These are phyloP conservation scores for Lasioglossum morio DNA, from an alignment of 2,888 invertebrate genomes.

Conservation along the genomic window DNA sequence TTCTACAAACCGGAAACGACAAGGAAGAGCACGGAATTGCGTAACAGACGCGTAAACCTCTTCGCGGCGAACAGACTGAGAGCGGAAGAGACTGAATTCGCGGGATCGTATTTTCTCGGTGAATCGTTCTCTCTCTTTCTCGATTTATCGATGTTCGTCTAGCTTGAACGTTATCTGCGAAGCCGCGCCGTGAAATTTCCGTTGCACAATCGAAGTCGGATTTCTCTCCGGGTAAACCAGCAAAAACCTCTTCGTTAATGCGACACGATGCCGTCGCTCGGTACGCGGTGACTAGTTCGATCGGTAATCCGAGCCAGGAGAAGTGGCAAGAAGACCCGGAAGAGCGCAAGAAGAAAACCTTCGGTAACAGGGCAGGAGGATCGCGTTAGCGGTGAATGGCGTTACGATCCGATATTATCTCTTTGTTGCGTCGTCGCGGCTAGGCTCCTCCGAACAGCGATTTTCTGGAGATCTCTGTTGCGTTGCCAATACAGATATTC, in stretches of 20 bases:
- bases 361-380: constrained; percentile 61
- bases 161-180: background rate
- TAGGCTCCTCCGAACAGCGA: background rate
- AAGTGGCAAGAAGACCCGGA: constrained; percentile 68
- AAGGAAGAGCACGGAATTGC: constrained; percentile 27
- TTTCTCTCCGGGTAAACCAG: constrained; percentile 49
- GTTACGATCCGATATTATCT: constrained; percentile 59
- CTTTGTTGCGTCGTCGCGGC: constrained; percentile 37
- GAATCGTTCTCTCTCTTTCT: background rate
- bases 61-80: background rate
- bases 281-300: constrained; percentile 61
- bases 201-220: constrained; percentile 47
- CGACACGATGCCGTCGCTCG: constrained; percentile 53
- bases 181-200: constrained; percentile 35
- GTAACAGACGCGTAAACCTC: constrained; percentile 8
- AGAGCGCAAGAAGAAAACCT: constrained; percentile 64
- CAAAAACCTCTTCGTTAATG: constrained; percentile 52
- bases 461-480: constrained; percentile 36
- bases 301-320: constrained; percentile 60
- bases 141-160: too few species aligned
- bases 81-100: constrained; percentile 1
- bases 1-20: constrained; percentile 27
- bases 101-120: background rate
- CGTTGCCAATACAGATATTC: background rate
- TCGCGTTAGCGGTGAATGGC: constrained; percentile 62